phyloP scores from a whole-genome alignment of 2,113 vertebrate genomes.

The Irena cyanogastra region DNA sequence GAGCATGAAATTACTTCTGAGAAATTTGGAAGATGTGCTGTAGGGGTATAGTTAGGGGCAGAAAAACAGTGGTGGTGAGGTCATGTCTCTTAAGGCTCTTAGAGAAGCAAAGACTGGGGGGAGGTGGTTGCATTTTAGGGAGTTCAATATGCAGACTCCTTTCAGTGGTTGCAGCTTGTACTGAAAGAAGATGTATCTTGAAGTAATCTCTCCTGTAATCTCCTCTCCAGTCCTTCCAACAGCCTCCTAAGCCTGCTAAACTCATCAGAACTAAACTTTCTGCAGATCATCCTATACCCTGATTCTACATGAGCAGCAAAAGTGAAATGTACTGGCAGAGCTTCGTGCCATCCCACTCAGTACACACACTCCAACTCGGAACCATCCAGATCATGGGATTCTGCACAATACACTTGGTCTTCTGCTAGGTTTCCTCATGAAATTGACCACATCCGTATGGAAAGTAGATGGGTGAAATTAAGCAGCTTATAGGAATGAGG shows the following conservation, averaged over 20 bases:
- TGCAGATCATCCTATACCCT: background rate
- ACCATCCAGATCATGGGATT: background rate
- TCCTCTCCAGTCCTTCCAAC: background rate
- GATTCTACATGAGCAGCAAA: background rate
- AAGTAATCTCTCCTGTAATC: background rate
- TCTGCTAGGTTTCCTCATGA: background rate
- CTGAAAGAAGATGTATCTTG: background rate
- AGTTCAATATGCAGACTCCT: background rate
- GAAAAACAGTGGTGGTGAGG: background rate
- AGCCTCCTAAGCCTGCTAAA: background rate
- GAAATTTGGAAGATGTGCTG: background rate
- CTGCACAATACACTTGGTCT: accelerated
- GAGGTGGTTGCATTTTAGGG: background rate
- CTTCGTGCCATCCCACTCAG: accelerated
- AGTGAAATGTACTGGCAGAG: background rate
- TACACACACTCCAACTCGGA: background rate
- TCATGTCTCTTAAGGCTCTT: background rate
- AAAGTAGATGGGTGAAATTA: background rate
- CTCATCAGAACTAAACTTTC: background rate
- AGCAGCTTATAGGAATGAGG: background rate
- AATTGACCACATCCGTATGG: background rate
- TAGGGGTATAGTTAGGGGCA: background rate
- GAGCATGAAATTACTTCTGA: background rate
- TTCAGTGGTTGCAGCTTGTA: background rate
- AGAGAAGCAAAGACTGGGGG: background rate